phyloP scores from a whole-genome alignment of 1,140 invertebrate species.

The Zeugodacus cucurbitae region DNA sequence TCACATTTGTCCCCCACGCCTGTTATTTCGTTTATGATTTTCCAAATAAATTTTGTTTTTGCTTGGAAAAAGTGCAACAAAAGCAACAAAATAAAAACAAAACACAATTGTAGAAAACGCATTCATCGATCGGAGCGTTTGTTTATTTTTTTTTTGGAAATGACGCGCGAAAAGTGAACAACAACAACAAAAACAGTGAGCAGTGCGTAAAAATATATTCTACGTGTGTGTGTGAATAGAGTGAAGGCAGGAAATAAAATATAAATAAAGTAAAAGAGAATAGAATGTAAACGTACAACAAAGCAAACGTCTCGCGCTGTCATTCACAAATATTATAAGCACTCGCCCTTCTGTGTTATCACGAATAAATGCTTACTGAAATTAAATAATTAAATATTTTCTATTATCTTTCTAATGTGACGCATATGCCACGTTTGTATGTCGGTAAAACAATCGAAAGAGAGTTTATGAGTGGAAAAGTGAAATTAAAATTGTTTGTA shows the following conservation, averaged over 20 bases:
- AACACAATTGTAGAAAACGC: background rate
- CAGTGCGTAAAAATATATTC: background rate
- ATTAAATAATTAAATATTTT: too few species aligned
- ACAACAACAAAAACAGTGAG: background rate
- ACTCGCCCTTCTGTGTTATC: too few species aligned
- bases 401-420: too few species aligned
- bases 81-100: background rate
- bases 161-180: conserved; percentile 10
- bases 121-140: background rate
- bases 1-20: background rate
- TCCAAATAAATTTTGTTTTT: conserved; percentile 5
- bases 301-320: background rate
- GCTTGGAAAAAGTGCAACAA: background rate
- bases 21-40: background rate
- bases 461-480: too few species aligned
- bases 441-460: too few species aligned
- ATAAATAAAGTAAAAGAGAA: background rate
- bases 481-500: too few species aligned
- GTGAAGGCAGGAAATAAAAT: background rate
- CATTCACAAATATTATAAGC: background rate
- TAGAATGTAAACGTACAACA: background rate
- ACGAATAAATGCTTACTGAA: too few species aligned
- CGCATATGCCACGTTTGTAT: too few species aligned
- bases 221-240: background rate
- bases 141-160: background rate